Base-by-base conservation (phyloP, 2,113 vertebrate species). In the Columbina picui region DNA sequence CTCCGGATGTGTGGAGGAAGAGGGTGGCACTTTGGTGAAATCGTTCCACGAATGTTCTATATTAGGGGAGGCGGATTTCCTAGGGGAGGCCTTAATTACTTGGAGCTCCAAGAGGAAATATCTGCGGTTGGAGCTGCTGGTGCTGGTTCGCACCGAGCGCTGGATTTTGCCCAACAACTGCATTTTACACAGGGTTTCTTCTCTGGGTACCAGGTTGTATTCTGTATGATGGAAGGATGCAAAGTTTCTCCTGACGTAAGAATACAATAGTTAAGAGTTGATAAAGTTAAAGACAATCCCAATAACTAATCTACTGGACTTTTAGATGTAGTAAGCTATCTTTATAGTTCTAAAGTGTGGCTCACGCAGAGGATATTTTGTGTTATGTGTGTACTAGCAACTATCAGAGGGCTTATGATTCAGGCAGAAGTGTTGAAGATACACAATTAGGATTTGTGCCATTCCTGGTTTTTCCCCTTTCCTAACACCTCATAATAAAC, bases 1-100 rank as follows among this genome's bases (percentile, higher is more conserved):
- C 80, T 67, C 68, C 6, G 50, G 67, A 55, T 91, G 63, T 50
- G 63, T 9, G 79, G 3, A 88, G 89, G 94, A 94, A 55, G 76
- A 63, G 70, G 22, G 55, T 52, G 63, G 41, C 61, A n/a, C 30
- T 90, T 77, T 45, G 23, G 8, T 83, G 68, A 84, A 29, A 7
- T 53, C 67, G 8, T 94, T 78, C 61, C 55, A 26, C 14, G 1
- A 61, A 10, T 20, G 6, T 6, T 81, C 91, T 81, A 3, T 78
- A 5, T 56, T 23, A 25, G 80, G 82, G 32, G 30, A 65, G 79
- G 52, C 6, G 64, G 59, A 70, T 96, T 96, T 97, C 94, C 92
- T 92, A 6, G 27, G 41, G 76, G 55, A 53, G 50, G 3, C 32
- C 14, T 81, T 88, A 49, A 43, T 5, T 89, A 49, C 86, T 52